phyloP scores from a whole-genome alignment of 2,888 invertebrate species.

The Pachycephus smyrnensis region DNA sequence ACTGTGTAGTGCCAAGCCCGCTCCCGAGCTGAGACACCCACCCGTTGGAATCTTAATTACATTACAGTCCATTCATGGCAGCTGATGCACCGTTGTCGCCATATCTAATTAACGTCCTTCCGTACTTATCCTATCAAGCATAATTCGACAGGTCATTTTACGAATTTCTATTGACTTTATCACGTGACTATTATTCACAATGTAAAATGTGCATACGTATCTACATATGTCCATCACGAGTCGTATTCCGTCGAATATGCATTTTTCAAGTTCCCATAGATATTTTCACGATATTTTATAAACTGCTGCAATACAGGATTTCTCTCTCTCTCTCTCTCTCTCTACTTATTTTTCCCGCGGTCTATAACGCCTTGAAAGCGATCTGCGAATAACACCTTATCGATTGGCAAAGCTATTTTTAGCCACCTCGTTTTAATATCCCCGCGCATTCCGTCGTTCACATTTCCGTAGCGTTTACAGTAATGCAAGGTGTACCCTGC shows the following conservation, averaged over 20 bases:
- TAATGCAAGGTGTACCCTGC: slow-evolving; percentile 20
- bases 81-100: slow-evolving; percentile 39
- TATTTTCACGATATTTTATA: too few species aligned
- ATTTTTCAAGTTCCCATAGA: too few species aligned
- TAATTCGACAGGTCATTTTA: neutral
- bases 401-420: too few species aligned
- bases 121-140: neutral
- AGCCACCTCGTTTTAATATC: neutral
- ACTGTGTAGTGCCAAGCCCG: slow-evolving; percentile 12
- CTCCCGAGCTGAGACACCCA: slow-evolving; percentile 21
- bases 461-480: slow-evolving; percentile 25
- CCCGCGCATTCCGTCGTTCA: slow-evolving; percentile 18
- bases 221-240: too few species aligned
- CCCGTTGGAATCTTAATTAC: slow-evolving; percentile 54
- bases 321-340: slow-evolving; percentile 1
- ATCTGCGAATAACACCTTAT: too few species aligned
- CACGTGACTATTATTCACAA: neutral
- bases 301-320: too few species aligned
- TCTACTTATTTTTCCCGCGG: neutral
- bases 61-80: slow-evolving; percentile 48
- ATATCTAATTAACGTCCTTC: slow-evolving; percentile 36
- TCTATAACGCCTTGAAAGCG: too few species aligned
- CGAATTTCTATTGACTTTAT: neutral
- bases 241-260: too few species aligned
- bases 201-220: neutral